phyloP scores from a whole-genome alignment of 2,797 vertebrate genomes.

The Leptodactylus fallax region DNA sequence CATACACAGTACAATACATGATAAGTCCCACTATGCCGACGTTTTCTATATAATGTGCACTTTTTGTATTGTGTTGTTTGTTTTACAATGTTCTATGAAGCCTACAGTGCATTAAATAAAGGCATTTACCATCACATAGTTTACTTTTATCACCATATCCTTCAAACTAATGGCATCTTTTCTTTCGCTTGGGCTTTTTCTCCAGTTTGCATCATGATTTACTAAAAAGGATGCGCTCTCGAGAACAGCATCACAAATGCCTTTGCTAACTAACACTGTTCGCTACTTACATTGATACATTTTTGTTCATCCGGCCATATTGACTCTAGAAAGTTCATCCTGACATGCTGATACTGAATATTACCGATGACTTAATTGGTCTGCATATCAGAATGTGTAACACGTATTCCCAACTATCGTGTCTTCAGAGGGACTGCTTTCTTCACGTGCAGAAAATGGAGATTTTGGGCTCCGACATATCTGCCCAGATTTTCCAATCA shows the following conservation, averaged over 20 bases:
- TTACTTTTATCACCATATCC: constrained; percentile 5
- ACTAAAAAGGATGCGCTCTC: background rate
- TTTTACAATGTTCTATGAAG: constrained; percentile 5
- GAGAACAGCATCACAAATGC: background rate
- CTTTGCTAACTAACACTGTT: background rate
- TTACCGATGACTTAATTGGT: too few species aligned
- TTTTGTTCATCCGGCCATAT: too few species aligned
- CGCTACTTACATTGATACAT: too few species aligned
- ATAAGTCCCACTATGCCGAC: background rate
- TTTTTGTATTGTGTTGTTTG: background rate
- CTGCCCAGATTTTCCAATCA: too few species aligned
- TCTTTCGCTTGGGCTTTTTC: constrained; percentile 9
- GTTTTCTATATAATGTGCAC: background rate
- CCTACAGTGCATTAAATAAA: constrained; percentile 1
- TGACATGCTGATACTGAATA: too few species aligned
- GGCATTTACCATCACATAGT: background rate
- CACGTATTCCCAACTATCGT: too few species aligned
- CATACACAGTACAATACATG: too few species aligned
- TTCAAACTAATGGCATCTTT: background rate
- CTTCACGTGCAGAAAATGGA: too few species aligned
- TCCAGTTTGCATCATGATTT: background rate
- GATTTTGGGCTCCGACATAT: too few species aligned
- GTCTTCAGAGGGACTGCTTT: too few species aligned
- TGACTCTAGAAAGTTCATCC: too few species aligned
- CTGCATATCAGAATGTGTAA: too few species aligned